A percentile compares a stretch with the other conserved stretches of the same genome.
Conservation (phyloP, 2,888 invertebrate species). For the Lepetodrilus schrolli region DNA sequence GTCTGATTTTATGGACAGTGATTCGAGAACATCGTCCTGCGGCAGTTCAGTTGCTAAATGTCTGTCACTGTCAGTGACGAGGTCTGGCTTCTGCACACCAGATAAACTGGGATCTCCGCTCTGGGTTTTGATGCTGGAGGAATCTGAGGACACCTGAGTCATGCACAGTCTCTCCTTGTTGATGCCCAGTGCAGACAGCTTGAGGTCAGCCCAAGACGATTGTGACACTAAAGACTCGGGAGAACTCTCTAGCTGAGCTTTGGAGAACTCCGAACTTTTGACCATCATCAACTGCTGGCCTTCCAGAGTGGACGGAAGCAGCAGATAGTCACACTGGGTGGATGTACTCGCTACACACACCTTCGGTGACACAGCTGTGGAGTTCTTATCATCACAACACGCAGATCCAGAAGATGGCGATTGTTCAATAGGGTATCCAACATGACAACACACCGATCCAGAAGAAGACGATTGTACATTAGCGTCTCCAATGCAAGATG, state of each 20-base stretch:
- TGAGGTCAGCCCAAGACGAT: conserved; percentile 10
- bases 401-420: not conserved
- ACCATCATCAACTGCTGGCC: conserved; percentile 11
- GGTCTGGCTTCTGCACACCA: not conserved
- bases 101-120: not conserved
- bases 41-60: not conserved
- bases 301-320: conserved; percentile 2
- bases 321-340: conserved; percentile 17
- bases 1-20: not conserved
- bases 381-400: not conserved
- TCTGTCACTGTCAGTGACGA: not conserved
- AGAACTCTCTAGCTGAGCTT: conserved; percentile 20
- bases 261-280: conserved; percentile 13
- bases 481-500: not conserved
- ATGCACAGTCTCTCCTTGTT: not conserved
- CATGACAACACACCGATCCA: not conserved
- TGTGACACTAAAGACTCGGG: conserved; percentile 22
- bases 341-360: not conserved
- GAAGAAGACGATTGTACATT: not conserved
- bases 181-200: not conserved
- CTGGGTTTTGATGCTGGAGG: not conserved
- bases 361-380: not conserved
- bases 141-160: not conserved
- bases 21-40: not conserved
- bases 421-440: not conserved